Evolutionary conservation across 2,797 vertebrate species (phyloP), one percentile per base, ranked within the genome.

Genomic region (Muscicapa comitata): DNA sequence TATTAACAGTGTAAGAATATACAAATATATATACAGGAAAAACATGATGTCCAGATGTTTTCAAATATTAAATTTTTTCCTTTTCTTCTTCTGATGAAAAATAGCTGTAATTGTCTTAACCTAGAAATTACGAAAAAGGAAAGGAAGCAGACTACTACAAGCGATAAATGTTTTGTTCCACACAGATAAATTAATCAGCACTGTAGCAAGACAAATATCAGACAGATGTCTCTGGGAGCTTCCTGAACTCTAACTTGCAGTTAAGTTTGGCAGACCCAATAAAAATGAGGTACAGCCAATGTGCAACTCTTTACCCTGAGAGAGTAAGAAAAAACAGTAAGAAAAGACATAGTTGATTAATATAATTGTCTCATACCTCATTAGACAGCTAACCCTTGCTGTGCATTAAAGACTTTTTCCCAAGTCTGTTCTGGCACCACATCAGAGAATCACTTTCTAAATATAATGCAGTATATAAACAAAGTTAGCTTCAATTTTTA

Each of bases 281-380:
- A 92, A 93, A 94, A 88, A 59, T 80, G 37, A 84, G 57, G 40
- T 65, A 92, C 51, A 86, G 74, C 53, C 54, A 58, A 59, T 43
- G 73, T 55, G 24, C 40, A 88, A 51, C 11, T 91, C 38, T 88
- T 86, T 93, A 65, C 43, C 75, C 66, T n/a, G 47, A 81, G 66
- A 88, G 72, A 71, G 29, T 73, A 84, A 78, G 51, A 78, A 88
- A 86, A 92, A 65, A 48, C 66, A 72, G 35, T 73, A 78, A 86
- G 55, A 81, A 86, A 90, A 92, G 70, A 84, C 47, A 78, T 54
- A 65, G 62, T 11, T 92, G 83, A 92, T 95, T 93, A 86, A 94
- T 94, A 72, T 72, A 96, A 88, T 92, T 93, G 65, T 86, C 73
- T 92, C 73, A 88, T 81, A 89, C 78, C 48, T 94, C 93, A 82